A percentile compares a stretch with the other conserved stretches of the same genome.
These are phyloP conservation scores for Leguminivora glycinivorella DNA, from an alignment of 1,140 invertebrate genomes.

Conservation along the genomic window DNA sequence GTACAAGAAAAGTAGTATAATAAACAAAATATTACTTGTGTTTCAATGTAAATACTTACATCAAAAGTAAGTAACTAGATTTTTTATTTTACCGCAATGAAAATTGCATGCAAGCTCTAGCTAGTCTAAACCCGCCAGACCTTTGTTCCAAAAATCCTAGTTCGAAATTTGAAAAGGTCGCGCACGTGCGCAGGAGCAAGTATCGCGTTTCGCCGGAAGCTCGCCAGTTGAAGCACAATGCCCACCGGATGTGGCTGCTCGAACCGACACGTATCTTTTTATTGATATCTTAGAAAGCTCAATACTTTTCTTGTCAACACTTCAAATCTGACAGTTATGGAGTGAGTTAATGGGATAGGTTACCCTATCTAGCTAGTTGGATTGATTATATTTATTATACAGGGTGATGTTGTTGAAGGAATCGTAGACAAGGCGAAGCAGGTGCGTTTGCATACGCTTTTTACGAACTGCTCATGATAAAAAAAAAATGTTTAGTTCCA, in stretches of 20 bases:
- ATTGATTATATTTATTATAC: not conserved
- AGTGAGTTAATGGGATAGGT: conserved; percentile 7
- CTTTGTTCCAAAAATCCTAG: conserved; percentile 63
- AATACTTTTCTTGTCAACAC: conserved; percentile 72
- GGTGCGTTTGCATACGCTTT: not conserved
- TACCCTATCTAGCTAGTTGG: not conserved
- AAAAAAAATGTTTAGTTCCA: too few species aligned
- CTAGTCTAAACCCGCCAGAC: conserved; percentile 32
- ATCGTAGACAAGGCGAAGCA: not conserved
- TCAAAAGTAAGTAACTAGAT: too few species aligned
- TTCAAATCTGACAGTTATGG: conserved; percentile 48
- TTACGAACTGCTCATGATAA: too few species aligned
- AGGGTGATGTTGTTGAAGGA: not conserved
- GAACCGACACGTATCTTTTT: conserved; percentile 76
- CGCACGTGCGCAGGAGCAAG: conserved; percentile 77
- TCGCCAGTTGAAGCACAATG: conserved; percentile 68
- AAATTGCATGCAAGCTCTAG: not conserved
- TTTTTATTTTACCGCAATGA: too few species aligned
- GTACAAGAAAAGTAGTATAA: too few species aligned
- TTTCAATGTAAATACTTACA: too few species aligned
- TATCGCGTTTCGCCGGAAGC: conserved; percentile 77
- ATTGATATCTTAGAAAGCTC: conserved; percentile 76
- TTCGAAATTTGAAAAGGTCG: conserved; percentile 72
- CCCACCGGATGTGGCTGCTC: conserved; percentile 75
- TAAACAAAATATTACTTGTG: too few species aligned